Percentiles rank a stretch among this genome's conserved stretches.
Conservation (phyloP, 2,113 vertebrate genomes). For the Atrichornis clamosus region DNA sequence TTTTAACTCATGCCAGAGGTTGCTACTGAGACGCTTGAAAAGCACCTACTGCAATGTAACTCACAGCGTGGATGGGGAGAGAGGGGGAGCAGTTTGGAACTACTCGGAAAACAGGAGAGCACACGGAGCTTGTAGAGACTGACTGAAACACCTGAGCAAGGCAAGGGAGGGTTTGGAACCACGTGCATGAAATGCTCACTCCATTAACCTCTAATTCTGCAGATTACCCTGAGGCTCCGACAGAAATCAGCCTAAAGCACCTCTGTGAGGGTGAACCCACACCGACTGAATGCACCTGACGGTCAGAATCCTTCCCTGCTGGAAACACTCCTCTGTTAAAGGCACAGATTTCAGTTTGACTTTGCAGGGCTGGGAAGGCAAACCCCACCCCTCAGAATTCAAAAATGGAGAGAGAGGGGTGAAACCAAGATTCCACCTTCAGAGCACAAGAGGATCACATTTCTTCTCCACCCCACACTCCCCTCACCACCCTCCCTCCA, state of each 20-base stretch:
- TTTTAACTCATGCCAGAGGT: background rate
- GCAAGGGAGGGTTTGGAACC: background rate
- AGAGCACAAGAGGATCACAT: constrained; percentile 75
- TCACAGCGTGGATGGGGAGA: background rate
- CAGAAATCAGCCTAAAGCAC: background rate
- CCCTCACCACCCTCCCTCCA: background rate
- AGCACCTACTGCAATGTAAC: background rate
- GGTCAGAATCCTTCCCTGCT: background rate
- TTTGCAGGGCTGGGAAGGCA: constrained; percentile 4
- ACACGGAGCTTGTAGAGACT: background rate
- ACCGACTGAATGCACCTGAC: background rate
- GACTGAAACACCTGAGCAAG: background rate
- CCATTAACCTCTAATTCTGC: background rate
- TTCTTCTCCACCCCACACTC: constrained; percentile 43
- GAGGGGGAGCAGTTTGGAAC: background rate
- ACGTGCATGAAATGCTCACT: fast-evolving
- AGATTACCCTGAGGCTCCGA: background rate
- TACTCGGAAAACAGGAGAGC: background rate
- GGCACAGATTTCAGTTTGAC: background rate
- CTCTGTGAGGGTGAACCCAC: background rate
- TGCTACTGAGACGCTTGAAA: background rate
- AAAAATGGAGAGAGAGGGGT: background rate
- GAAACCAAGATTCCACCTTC: constrained; percentile 73
- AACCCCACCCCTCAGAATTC: constrained; percentile 43
- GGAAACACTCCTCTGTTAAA: background rate